Conservation (phyloP, 1,140 invertebrate species). For the Hormaphis cornu region DNA sequence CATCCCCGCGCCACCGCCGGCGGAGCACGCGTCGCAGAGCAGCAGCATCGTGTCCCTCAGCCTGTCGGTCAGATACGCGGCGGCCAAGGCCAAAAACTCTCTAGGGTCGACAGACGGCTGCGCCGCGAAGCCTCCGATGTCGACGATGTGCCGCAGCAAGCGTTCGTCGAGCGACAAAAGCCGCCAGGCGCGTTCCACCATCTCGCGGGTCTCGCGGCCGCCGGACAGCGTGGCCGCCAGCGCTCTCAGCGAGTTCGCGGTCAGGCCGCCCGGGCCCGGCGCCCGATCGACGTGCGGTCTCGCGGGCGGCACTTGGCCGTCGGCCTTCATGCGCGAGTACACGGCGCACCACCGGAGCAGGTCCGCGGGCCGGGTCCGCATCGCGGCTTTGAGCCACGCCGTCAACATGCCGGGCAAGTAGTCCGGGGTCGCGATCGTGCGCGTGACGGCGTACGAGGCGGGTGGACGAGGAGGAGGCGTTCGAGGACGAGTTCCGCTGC, state of each 20-base stretch:
- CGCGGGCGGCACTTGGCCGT: background rate
- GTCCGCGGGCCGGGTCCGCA: background rate
- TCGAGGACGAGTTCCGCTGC: too few relatives aligned
- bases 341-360: background rate
- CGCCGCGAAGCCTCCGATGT: background rate
- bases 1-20: background rate
- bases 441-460: too few relatives aligned
- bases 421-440: background rate
- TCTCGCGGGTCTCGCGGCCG: background rate
- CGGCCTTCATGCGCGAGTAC: background rate
- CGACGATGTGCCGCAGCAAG: background rate
- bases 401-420: background rate
- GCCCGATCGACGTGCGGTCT: background rate
- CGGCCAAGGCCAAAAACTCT: background rate
- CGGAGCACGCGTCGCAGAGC: background rate
- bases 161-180: background rate
- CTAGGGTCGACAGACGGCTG: background rate
- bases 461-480: too few relatives aligned
- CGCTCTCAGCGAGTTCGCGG: background rate
- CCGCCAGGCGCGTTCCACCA: background rate
- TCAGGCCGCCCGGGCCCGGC: background rate
- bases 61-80: background rate
- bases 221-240: background rate
- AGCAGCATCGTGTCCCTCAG: background rate
- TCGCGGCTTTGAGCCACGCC: conserved; percentile 2